Evolutionary conservation across 2,797 vertebrate genomes (phyloP), one percentile per base, ranked within the genome.

Genomic region (Danionella dracula): DNA sequence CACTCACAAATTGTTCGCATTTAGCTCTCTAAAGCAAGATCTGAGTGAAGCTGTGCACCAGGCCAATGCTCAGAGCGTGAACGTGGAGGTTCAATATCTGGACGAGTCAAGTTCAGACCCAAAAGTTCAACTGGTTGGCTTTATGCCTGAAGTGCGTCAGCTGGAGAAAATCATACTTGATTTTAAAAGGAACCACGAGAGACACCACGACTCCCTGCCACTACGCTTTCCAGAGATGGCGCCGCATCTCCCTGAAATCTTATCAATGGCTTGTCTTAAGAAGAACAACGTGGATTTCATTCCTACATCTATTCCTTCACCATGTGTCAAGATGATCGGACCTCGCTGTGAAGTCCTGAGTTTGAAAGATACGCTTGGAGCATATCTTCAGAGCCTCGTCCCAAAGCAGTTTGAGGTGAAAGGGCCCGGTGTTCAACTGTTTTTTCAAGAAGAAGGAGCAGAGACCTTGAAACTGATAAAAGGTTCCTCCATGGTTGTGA

Each of bases 91-190:
- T 37, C 68, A 31, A 57, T 82, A 79, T 10, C 23, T 72, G 7
- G 13, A 59, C 10, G 73, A 9, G 29, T 1, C 21, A 2, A 40
- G 1, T 13, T 16, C 38, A 44, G 17, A 46, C 1, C 1, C 23
- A 23, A 21, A 5, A 2, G 72, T 86, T 1, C 62, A 37, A 13
- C 20, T 89, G 10, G 70, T 82, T 23, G 87, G 87, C 5, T 85
- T 79, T 54, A 76, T 16, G 4, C 20, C 76, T 8, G 64, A 79
- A 21, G 83, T 88, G 1, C 71, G 8, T 29, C 69, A 38, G 12
- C 62, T 86, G 6, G 80, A 70, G 69, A 21, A 68, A 1, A 31
- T 80, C 20, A 23, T 88, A 4, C 6, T 48, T 9, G 62, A 79
- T 2, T 79, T 76, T 59, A 76, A 77, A 40, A 29, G 44, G 17